phyloP scores from a whole-genome alignment of 2,888 invertebrate genomes.

The Drosophila anomelani region DNA sequence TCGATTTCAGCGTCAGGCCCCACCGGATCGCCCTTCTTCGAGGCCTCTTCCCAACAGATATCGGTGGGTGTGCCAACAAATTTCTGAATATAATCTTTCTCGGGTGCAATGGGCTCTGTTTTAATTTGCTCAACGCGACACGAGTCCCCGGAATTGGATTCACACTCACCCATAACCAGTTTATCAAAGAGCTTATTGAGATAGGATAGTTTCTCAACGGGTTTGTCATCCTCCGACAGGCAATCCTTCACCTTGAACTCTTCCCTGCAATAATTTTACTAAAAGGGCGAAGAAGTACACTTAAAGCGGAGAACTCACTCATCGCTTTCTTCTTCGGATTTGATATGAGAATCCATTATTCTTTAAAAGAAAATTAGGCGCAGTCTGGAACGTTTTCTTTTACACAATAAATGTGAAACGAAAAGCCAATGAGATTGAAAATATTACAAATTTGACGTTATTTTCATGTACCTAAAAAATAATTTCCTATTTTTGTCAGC shows the following conservation, averaged over 20 bases:
- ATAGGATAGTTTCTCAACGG: background rate
- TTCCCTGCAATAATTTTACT: background rate
- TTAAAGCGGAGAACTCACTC: background rate
- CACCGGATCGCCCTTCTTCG: background rate
- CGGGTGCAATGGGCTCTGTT: background rate
- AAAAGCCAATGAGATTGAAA: conserved; percentile 12
- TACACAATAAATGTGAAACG: background rate
- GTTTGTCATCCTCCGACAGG: background rate
- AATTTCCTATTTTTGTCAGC: no score
- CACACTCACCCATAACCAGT: conserved; percentile 1
- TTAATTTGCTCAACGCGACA: background rate
- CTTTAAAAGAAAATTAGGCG: background rate
- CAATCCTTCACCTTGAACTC: background rate
- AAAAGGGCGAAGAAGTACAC: background rate
- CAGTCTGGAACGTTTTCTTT: background rate
- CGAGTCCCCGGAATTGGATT: background rate
- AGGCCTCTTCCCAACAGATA: conserved; percentile 13
- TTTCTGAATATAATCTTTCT: background rate
- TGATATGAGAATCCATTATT: background rate
- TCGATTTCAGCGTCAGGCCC: conserved; percentile 45
- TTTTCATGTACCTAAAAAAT: background rate
- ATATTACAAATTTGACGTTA: background rate
- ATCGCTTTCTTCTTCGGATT: background rate
- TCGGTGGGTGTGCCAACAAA: background rate
- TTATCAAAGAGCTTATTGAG: conserved; percentile 19